Base-by-base conservation (phyloP, 2,113 vertebrate genomes). In the Lophochroa leadbeateri region DNA sequence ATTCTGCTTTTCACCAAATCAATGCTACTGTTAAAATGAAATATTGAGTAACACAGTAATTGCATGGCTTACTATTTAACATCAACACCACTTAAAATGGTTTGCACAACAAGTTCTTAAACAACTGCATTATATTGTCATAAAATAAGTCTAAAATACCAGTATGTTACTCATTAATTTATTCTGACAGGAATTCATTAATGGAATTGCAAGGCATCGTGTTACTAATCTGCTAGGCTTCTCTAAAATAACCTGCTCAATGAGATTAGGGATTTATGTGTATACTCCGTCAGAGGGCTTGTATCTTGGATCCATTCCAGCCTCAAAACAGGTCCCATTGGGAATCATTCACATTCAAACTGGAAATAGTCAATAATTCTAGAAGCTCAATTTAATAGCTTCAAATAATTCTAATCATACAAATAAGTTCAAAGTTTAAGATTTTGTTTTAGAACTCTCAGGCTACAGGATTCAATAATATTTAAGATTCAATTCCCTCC, bases 251-350 rank as follows among this genome's bases (percentile, higher is more conserved):
- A 97, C 69, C 35, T 94, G 78, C 87, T 97, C 97, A 85, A 98
- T 96, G 96, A 97, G 97, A 98, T 98, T 89, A 96, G 92, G 95
- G 97, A 98, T 98, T 98, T 98, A 98, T 98, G 94, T 96, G 92
- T 90, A 96, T 96, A 97, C 81, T 97, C 94, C 88, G 57, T 97
- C 91, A 97, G 96, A 98, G 79, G 86, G 95, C 96, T 97, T 95
- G 92, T 74, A 92, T 96, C 88, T 98, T 98, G 97, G 97, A 98
- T 53, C 76, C 46, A 82, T 78, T 98, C 96, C 97, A 98, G 95
- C 76, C 95, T 96, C 85, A 79, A 97, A 98, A 97, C 90, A 96
- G 92, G 91, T 97, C 94, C 97, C 95, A 63, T 10, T 82, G 96
- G 96, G 97, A 98, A 97, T 97, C 92, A 97, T 98, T 98, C 97